Evolutionary conservation across 1,140 invertebrate genomes (phyloP), one percentile per base, ranked within the genome.

Genomic region (Tribolium madens): DNA sequence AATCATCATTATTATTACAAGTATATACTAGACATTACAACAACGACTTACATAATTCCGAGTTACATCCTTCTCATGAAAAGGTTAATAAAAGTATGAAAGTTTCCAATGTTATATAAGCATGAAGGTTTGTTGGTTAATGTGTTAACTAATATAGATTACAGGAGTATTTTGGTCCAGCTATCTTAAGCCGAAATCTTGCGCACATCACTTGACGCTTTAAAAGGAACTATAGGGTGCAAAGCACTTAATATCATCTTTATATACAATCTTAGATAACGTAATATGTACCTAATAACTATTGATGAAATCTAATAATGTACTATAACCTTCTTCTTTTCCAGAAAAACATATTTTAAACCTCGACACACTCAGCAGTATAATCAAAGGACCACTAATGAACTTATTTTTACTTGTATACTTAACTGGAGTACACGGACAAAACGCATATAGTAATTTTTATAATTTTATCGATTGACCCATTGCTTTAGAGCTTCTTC

Each of bases 401-500:
- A 33, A 64, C 21, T 13, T 64, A 33, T 3, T 31, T 42, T 64
- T 31, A 33, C 3, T 60, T 31, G 18, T 60, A 60, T 60, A 60
- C 18, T 60, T 64, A 26, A 64, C 36, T 33, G 36, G 57, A 57
- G 12, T 64, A 64, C 57, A 64, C 57, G 57, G 57, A 64, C 57
- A 64, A 33, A 33, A 64, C 36, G n/a, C 36, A 33, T 31, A 64
- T 14, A 4, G 3, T 14, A 6, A 21, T 33, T 33, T 31, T 33
- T 26, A 26, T 64, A 64, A 9, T 75, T 57, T 88, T 90, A 91
- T 87, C 91, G 90, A 85, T 93, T 92, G 48, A 91, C 89, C 91
- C 91, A 92, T 82, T 91, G 87, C 81, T 90, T 90, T 75, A 91
- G 89, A 1, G 90, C 89, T 81, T 93, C 91, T 75, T 92, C 90